These are phyloP conservation scores for Mycetomoellerius zeteki DNA, from an alignment of 1,140 invertebrate genomes.

Conservation along the genomic window DNA sequence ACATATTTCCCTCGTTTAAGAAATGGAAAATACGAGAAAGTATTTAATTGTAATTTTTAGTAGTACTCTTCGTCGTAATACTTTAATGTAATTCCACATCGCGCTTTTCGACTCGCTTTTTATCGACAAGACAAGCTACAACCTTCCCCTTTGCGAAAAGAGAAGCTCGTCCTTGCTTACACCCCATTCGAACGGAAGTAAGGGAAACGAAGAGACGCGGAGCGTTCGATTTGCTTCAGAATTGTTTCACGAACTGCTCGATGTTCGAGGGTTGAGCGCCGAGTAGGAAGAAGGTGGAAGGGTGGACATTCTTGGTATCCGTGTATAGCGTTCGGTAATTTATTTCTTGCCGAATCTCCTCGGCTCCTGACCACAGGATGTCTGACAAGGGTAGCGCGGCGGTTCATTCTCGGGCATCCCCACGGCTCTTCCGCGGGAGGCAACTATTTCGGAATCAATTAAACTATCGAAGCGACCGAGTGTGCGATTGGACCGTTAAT, in stretches of 20 bases:
- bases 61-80: not conserved
- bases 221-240: conserved; percentile 68
- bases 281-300: conserved; percentile 64
- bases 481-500: conserved; percentile 79
- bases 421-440: conserved; percentile 51
- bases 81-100: not conserved
- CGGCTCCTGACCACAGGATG: conserved; percentile 78
- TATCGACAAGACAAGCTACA: not conserved
- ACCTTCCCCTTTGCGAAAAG: conserved; percentile 32
- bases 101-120: conserved; percentile 22
- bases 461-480: conserved; percentile 81
- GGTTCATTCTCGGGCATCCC: conserved; percentile 74
- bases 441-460: conserved; percentile 86
- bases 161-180: conserved; percentile 45
- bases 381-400: conserved; percentile 71
- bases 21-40: not conserved
- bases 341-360: conserved; percentile 83
- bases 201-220: conserved; percentile 61
- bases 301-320: conserved; percentile 79
- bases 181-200: conserved; percentile 29
- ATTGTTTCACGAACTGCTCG: conserved; percentile 71
- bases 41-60: not conserved
- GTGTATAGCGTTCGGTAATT: conserved; percentile 78
- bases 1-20: conserved; percentile 5
- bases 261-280: not conserved